Base-by-base conservation (phyloP, 2,888 invertebrate genomes). In the Aporophyla nigra region DNA sequence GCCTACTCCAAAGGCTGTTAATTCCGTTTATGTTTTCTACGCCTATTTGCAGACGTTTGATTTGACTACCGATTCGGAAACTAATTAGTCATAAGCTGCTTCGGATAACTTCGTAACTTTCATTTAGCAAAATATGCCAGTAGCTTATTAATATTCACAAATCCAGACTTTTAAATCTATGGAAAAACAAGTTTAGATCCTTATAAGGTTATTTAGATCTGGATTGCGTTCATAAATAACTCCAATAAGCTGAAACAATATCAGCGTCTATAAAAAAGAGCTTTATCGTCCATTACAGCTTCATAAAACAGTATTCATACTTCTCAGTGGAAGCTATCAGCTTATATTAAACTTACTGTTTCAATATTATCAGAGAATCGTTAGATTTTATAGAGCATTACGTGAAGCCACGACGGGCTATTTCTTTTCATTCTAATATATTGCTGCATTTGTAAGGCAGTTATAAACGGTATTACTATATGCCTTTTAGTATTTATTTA, bases 321-420 rank as follows among this genome's bases (percentile, higher is more conserved):
- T 71, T 66, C 65, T 74, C 59, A 69, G 67, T 72, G 66, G 49
- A 74, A 78, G 74, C 80, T 76, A 82, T 82, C 67, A 70, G 77
- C 74, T 85, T 82, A 86, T 87, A 85, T 85, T 80, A 87, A 87
- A 85, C 80, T 78, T 74, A 80, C 87, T 85, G 82, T 82, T 82
- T 77, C 79, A 70, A 71, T 76, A 75, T 85, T 86, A 83, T 87
- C 74, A 80, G 76, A 63, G 67, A 76, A 80, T 61, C 77, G 80
- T 85, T 85, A 86, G 80, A 82, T 87, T 86, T 86, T 86, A 86
- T 86, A 59, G 87, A 68, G 73, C 72, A 86, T 87, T 85, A 87
- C 68, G 71, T 54, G 62, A 76, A 86, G 76, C 83, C 78, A 78
- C 59, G 40, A 59, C 24, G 62, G 69, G 79, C 46, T 69, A 75